phyloP scores from a whole-genome alignment of 2,797 vertebrate species.

The Aplochiton taeniatus region DNA sequence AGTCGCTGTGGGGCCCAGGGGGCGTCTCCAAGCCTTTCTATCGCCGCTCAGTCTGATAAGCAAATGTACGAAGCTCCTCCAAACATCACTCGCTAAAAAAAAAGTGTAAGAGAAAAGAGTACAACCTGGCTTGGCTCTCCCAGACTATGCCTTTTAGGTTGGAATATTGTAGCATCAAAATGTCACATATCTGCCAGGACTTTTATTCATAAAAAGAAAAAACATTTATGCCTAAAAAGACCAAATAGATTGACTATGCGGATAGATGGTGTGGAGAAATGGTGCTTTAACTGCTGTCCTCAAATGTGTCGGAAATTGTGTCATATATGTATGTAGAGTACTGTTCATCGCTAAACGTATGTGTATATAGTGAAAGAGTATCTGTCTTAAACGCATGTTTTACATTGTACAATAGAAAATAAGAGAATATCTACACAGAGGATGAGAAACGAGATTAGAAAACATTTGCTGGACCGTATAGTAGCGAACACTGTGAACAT shows the following conservation, averaged over 20 bases:
- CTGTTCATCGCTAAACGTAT: slow-evolving; percentile 15
- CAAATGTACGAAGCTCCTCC: slow-evolving; percentile 55
- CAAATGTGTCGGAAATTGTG: slow-evolving; percentile 50
- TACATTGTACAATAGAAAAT: slow-evolving; percentile 58
- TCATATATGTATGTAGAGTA: slow-evolving; percentile 40
- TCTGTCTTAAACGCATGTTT: slow-evolving; percentile 72
- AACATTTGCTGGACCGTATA: slow-evolving; percentile 59
- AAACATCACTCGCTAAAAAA: slow-evolving; percentile 70
- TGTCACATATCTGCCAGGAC: slow-evolving; percentile 55
- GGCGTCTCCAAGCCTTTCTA: slow-evolving; percentile 26
- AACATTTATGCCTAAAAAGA: slow-evolving; percentile 46
- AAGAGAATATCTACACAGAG: slow-evolving; percentile 53
- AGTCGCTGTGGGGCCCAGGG: slow-evolving; percentile 52
- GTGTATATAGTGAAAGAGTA: slow-evolving; percentile 53
- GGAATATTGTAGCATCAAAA: slow-evolving; percentile 49
- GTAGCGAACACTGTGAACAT: slow-evolving; percentile 76
- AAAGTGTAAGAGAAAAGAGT: background rate
- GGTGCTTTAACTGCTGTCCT: slow-evolving; percentile 58
- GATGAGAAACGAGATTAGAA: slow-evolving; percentile 33
- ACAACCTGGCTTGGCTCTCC: slow-evolving; percentile 38
- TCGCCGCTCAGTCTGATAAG: slow-evolving; percentile 56
- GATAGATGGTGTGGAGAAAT: slow-evolving; percentile 41
- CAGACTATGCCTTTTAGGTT: slow-evolving; percentile 62
- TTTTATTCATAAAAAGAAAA: slow-evolving; percentile 20
- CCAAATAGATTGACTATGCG: slow-evolving; percentile 40